Percentiles rank a stretch among this genome's conserved stretches.
Evolutionary conservation across 1,140 invertebrate genomes (phyloP).

Genomic region (Temnothorax curvispinosus): DNA sequence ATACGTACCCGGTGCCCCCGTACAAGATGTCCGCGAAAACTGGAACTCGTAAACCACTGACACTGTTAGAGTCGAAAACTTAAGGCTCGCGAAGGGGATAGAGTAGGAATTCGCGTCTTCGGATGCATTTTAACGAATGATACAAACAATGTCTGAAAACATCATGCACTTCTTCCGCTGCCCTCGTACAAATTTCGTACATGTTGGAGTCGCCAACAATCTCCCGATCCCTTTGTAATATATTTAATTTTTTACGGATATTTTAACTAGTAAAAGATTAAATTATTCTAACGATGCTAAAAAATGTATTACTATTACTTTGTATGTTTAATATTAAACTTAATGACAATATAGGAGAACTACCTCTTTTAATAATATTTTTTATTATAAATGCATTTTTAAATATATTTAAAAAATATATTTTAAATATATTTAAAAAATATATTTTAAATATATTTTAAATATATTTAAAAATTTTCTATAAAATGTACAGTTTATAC

Average conservation of each 20-base stretch:
- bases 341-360: not conserved
- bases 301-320: not conserved
- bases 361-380: not conserved
- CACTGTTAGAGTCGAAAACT: constrained; percentile 70
- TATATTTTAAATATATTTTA: not conserved
- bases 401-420: too few relatives aligned
- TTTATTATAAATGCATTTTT: not conserved
- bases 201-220: not conserved
- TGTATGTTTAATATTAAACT: not conserved
- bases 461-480: not conserved
- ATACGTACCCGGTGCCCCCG: constrained; percentile 58
- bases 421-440: not conserved
- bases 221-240: not conserved
- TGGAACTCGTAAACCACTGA: constrained; percentile 79
- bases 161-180: not conserved
- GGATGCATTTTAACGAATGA: constrained; percentile 67
- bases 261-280: not conserved
- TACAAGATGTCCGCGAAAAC: constrained; percentile 79
- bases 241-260: constrained; percentile 1
- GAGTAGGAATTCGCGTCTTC: constrained; percentile 50
- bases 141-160: constrained; percentile 15
- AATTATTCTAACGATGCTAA: not conserved
- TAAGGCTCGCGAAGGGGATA: constrained; percentile 53
- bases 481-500: not conserved
- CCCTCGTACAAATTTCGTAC: constrained; percentile 13